Conservation (phyloP, 2,888 invertebrate genomes). For the Camponotus fellah region DNA sequence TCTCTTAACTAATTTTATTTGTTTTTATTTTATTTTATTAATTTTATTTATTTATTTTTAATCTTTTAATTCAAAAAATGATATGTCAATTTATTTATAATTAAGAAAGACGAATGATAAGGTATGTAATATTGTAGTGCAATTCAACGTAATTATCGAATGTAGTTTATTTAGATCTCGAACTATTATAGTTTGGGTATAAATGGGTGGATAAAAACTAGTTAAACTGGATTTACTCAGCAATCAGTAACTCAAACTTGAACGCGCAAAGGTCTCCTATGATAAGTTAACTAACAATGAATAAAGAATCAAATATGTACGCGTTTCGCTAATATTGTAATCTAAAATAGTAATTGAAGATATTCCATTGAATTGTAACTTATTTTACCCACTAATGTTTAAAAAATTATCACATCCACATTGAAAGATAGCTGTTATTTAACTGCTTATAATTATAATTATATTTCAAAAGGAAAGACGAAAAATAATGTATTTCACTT, state of each 20-base stretch:
- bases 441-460: neutral
- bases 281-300: conserved; percentile 15
- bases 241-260: conserved; percentile 28
- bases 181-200: neutral
- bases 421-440: neutral
- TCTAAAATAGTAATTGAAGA: neutral
- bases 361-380: neutral
- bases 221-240: neutral
- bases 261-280: neutral
- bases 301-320: neutral
- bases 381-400: neutral
- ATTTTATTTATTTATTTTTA: neutral
- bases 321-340: neutral
- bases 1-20: neutral
- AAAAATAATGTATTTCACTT: neutral
- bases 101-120: neutral
- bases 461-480: neutral
- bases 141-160: neutral
- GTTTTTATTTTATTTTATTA: neutral
- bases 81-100: neutral
- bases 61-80: neutral
- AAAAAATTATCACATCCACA: neutral
- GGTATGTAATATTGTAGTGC: neutral
- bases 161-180: neutral
- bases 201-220: neutral